Evolutionary conservation across 1,140 invertebrate genomes (phyloP).

Genomic region (Oryzaephilus surinamensis): DNA sequence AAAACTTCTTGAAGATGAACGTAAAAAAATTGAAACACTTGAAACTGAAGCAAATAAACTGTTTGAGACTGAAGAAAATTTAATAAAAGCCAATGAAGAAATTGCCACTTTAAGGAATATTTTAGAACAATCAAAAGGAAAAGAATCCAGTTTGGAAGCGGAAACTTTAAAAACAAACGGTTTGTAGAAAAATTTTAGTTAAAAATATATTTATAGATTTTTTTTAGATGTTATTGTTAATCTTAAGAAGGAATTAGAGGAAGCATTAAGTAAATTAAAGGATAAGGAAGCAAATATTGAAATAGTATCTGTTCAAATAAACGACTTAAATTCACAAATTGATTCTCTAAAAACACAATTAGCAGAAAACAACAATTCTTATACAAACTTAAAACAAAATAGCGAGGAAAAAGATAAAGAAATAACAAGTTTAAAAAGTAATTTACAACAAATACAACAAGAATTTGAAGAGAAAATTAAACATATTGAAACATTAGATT

Average conservation of each 20-base stretch:
- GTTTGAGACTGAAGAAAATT: conserved; percentile 45
- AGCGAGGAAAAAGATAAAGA: conserved; percentile 27
- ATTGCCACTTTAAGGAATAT: conserved; percentile 23
- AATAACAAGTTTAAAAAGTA: conserved; percentile 38
- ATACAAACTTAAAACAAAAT: conserved; percentile 13
- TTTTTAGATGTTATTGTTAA: conserved; percentile 16
- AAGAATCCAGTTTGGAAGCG: too few species aligned
- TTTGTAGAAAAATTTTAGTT: conserved; percentile 8
- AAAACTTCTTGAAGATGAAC: conserved; percentile 38
- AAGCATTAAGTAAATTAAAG: neutral
- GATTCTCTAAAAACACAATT: too few species aligned
- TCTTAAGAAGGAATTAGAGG: conserved; percentile 17
- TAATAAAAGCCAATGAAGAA: conserved; percentile 37
- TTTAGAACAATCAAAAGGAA: conserved; percentile 11
- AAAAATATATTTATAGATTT: conserved; percentile 4
- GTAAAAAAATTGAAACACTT: conserved; percentile 37
- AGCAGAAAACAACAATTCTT: too few species aligned
- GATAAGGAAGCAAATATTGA: too few species aligned
- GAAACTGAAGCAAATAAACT: conserved; percentile 43
- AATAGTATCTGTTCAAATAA: too few species aligned
- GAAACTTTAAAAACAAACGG: conserved; percentile 1
- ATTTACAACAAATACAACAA: conserved; percentile 40
- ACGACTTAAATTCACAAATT: too few species aligned
- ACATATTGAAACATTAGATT: conserved; percentile 28
- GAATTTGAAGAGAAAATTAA: conserved; percentile 39